Evolutionary conservation across 2,797 vertebrate genomes (phyloP).

Genomic region (Sebastolobus altivelis): DNA sequence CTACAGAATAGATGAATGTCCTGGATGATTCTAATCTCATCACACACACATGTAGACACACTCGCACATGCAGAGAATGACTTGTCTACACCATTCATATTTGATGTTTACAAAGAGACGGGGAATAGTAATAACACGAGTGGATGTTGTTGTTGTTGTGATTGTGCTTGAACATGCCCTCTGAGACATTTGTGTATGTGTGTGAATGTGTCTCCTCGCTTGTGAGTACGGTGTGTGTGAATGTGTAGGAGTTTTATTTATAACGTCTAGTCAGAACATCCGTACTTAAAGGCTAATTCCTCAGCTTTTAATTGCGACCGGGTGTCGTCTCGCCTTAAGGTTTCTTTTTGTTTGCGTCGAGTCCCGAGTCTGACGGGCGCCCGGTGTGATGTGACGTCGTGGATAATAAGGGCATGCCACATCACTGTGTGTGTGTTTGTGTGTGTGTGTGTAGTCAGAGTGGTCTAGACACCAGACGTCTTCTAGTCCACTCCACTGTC

Average conservation of each 20-base stretch:
- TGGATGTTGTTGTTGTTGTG: slow-evolving; percentile 40
- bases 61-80: slow-evolving; percentile 27
- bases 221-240: background rate
- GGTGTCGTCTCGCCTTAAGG: slow-evolving; percentile 32
- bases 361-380: slow-evolving; percentile 13
- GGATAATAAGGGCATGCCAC: slow-evolving; percentile 27
- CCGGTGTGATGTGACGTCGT: slow-evolving; percentile 4
- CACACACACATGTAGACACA: slow-evolving; percentile 22
- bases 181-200: slow-evolving; percentile 11
- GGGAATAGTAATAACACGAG: slow-evolving; percentile 58
- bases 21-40: slow-evolving; percentile 75
- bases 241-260: slow-evolving; percentile 28
- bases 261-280: slow-evolving; percentile 26
- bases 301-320: slow-evolving; percentile 48
- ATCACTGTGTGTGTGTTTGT: slow-evolving; percentile 12
- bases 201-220: background rate
- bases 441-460: slow-evolving; percentile 17
- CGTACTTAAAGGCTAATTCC: slow-evolving; percentile 52
- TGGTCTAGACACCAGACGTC: slow-evolving; percentile 14
- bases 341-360: slow-evolving; percentile 33
- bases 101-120: slow-evolving; percentile 54
- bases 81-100: slow-evolving; percentile 58
- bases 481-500: slow-evolving; percentile 37
- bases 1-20: slow-evolving; percentile 76
- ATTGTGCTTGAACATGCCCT: slow-evolving; percentile 40